Evolutionary conservation across 2,113 vertebrate genomes (phyloP).

Genomic region (Galemys pyrenaicus): DNA sequence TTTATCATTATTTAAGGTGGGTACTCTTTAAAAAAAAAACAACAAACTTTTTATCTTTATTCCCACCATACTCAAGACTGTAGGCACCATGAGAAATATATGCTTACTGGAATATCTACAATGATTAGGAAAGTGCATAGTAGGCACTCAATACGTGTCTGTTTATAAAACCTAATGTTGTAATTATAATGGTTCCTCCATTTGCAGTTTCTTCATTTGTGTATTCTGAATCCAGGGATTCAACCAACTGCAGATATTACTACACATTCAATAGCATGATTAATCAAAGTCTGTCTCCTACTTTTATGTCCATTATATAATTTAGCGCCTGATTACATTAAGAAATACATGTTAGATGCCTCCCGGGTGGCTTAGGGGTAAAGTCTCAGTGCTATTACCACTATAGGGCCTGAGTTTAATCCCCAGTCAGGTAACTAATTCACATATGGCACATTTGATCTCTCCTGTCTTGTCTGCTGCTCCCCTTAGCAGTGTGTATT

Average conservation of each 20-base stretch:
- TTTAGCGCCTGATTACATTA: background rate
- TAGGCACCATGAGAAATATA: background rate
- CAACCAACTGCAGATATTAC: background rate
- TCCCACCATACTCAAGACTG: background rate
- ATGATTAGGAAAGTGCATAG: background rate
- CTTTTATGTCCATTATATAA: background rate
- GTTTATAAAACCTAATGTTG: background rate
- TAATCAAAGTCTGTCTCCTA: background rate
- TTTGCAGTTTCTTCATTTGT: background rate
- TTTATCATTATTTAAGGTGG: background rate
- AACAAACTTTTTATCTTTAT: background rate
- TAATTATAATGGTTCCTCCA: background rate
- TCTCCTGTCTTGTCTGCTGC: too few species aligned
- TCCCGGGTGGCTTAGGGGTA: too few species aligned
- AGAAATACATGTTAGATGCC: background rate
- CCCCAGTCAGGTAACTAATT: too few species aligned
- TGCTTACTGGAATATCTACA: background rate
- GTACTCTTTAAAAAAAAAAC: background rate
- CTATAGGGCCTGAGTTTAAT: too few species aligned
- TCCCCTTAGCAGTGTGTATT: too few species aligned
- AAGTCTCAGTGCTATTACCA: too few species aligned
- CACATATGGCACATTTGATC: too few species aligned
- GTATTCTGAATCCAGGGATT: background rate
- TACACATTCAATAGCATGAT: background rate
- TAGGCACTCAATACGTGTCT: background rate